Percentiles rank a stretch among this genome's conserved stretches.
Evolutionary conservation across 2,888 invertebrate genomes (phyloP).

Genomic region (Erebia palarica): DNA sequence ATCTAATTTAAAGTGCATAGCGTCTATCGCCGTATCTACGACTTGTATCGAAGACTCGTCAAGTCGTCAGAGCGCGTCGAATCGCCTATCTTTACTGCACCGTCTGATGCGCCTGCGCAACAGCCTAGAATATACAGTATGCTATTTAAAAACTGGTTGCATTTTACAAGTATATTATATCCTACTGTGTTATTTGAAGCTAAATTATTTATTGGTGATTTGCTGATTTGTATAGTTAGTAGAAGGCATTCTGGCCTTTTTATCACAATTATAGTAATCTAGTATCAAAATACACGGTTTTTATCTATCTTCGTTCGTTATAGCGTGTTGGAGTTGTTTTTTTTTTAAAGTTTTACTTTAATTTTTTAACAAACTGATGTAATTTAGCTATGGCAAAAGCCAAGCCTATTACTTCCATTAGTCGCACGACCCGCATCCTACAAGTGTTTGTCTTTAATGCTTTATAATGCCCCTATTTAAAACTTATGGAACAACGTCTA

Average conservation of each 20-base stretch:
- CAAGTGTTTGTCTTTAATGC: conserved; percentile 60
- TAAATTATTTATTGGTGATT: not conserved
- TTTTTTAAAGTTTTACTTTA: too few species aligned
- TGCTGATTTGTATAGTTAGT: not conserved
- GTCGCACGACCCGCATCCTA: conserved; percentile 46
- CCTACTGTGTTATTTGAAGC: not conserved
- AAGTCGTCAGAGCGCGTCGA: conserved; percentile 43
- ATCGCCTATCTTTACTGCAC: conserved; percentile 71
- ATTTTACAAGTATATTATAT: not conserved
- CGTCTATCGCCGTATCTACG: conserved; percentile 46
- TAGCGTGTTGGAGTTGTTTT: too few species aligned
- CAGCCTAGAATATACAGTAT: conserved; percentile 22
- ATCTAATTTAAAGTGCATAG: conserved; percentile 35
- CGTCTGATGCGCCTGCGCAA: conserved; percentile 48
- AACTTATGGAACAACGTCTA: conserved; percentile 48
- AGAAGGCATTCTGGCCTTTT: not conserved
- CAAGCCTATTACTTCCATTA: conserved; percentile 40
- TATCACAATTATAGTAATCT: too few species aligned
- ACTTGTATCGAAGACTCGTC: conserved; percentile 48
- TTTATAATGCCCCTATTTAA: conserved; percentile 66
- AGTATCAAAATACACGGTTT: too few species aligned
- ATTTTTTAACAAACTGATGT: conserved; percentile 9
- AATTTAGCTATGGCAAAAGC: conserved; percentile 30
- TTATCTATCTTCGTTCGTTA: too few species aligned
- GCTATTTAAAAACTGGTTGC: conserved; percentile 5